Base-by-base conservation (phyloP, 2,113 vertebrate genomes). In the Corynorhinus townsendii region DNA sequence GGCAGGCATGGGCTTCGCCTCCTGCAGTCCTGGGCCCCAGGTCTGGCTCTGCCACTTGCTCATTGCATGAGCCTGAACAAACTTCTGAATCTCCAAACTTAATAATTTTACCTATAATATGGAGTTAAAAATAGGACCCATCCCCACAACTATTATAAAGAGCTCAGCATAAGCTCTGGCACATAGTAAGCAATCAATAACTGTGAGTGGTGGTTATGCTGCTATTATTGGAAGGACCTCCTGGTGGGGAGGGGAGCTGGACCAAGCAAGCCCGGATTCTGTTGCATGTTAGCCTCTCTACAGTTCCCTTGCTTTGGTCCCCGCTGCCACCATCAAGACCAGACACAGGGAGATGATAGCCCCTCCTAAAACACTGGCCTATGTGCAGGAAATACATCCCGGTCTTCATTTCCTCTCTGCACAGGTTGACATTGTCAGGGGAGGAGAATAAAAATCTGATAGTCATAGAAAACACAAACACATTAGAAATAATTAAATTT, bases 291-390 rank as follows among this genome's bases (percentile, higher is more conserved):
- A 6, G 4, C 47, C 33, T 86, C 16, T 43, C 75, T 9, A 2
- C 10, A 7, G n/a, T 71, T 80, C 54, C 33, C 8, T 56, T 19
- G 24, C 80, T 81, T 89, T 30, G 80, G 80, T 22, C 11, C 56
- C 80, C 20, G 56, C 38, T 45, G 62, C 43, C 28, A 80, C 28
- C 15, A 40, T n/a, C 7, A 26, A 20, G 24, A 83, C 47, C 17
- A 33, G 33, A 4, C n/a, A 9, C n/a, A 6, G 2, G 10, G 20
- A 66, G 68, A 72, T 0, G 10, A 5, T 12, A 4, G 33, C n/a
- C 2, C 73, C 47, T 47, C 28, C n/a, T 66, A 24, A 56, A 5
- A 45, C 19, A 8, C 40, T 62, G 33, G 20, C 33, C 82, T 19
- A 82, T 62, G 16, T 2, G 26, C 28, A 86, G 16, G 47, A 68